Evolutionary conservation across 2,113 vertebrate genomes (phyloP), one percentile per base, ranked within the genome.

Genomic region (Machaerirhynchus nigripectus): DNA sequence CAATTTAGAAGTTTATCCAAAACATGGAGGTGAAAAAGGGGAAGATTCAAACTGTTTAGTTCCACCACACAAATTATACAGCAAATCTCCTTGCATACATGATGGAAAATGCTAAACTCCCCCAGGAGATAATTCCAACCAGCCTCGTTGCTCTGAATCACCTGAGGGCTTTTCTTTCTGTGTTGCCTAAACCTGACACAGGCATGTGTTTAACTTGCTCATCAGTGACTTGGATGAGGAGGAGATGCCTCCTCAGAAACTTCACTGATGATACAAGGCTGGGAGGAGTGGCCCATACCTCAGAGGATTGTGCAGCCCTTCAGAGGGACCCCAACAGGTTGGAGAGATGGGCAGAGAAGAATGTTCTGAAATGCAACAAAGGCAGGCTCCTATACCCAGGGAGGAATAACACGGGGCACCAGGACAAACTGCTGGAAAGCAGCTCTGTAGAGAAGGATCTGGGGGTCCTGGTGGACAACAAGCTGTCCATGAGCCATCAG

Each of bases 331-430:
- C 37, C 28, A 30, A 19, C 20, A 31, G 5, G 7, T 2, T 40
- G n/a, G 30, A 68, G 24, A 35, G 7, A 46, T 21, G 16, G 9
- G 24, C 16, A 68, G n/a, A 59, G 44, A 52, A 74, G 19, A 60
- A 40, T 14, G 4, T n/a, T 68, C 69, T 40, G n/a, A 75, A 82
- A 68, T 40, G 46, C 53, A 26, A 14, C 9, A 30, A 53, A 39
- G 4, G 3, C 27, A 60, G 39, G 5, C 5, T 40, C 39, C 18
- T 59, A 8, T 3, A 31, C 6, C 7, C 6, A 2, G 5, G 9
- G 11, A 53, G 5, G n/a, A 68, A 35, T 6, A 82, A 30, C 9
- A 15, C 46, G 16, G 24, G 6, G 6, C 3, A 37, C 52, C 22
- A 65, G 24, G 1, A 28, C 27, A 49, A 46, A 8, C 46, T 53